Evolutionary conservation across 2,797 vertebrate species (phyloP).

Genomic region (Momotus momota): DNA sequence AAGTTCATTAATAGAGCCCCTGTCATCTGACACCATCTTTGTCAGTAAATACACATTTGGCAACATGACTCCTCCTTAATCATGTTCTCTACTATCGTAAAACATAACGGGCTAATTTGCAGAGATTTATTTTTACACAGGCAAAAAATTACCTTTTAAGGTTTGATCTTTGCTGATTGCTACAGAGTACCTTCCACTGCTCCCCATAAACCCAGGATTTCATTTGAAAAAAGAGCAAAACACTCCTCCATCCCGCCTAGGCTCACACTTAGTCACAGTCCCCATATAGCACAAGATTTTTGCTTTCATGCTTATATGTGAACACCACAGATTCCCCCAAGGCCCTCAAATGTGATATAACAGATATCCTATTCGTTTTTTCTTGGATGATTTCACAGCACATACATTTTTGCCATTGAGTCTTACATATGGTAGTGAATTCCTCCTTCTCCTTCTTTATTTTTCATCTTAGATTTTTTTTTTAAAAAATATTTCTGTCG

Average conservation of each 20-base stretch:
- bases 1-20: not conserved
- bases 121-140: not conserved
- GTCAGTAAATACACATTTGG: not conserved
- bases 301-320: not conserved
- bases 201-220: not conserved
- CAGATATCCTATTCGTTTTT: not conserved
- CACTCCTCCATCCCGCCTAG: too few relatives aligned
- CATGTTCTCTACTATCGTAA: not conserved
- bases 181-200: not conserved
- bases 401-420: not conserved
- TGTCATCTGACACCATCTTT: not conserved
- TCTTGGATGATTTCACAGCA: not conserved
- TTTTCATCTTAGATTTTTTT: not conserved
- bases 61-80: not conserved
- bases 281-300: not conserved
- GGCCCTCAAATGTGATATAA: not conserved
- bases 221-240: not conserved
- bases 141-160: not conserved
- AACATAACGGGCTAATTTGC: not conserved
- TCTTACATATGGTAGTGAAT: not conserved
- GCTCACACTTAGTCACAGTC: not conserved
- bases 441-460: not conserved
- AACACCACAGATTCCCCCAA: not conserved
- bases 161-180: not conserved
- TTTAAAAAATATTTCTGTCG: not conserved